Evolutionary conservation across 2,797 vertebrate genomes (phyloP).

Genomic region (Moxostoma hubbsi): DNA sequence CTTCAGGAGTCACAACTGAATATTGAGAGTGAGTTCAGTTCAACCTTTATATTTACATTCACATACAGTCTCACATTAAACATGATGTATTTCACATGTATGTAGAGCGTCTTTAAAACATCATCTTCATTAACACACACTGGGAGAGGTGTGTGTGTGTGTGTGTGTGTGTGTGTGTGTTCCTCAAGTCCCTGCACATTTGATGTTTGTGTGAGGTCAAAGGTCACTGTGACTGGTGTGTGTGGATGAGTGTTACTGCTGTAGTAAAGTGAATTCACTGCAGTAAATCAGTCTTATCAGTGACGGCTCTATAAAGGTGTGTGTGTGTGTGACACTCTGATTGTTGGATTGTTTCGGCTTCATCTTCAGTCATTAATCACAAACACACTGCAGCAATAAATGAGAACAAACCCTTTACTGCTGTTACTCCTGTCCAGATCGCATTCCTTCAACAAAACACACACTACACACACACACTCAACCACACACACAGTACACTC

Average conservation of each 20-base stretch:
- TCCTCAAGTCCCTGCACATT: not conserved
- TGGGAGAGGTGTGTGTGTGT: not conserved
- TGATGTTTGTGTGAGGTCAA: constrained; percentile 8
- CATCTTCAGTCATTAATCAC: constrained; percentile 28
- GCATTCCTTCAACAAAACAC: constrained; percentile 37
- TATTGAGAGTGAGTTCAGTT: too few relatives aligned
- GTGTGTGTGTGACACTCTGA: not conserved
- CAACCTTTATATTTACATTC: too few relatives aligned
- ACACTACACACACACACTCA: too few relatives aligned
- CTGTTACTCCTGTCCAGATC: constrained; percentile 63
- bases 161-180: constrained; percentile 4
- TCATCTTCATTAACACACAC: too few relatives aligned
- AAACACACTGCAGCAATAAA: constrained; percentile 66
- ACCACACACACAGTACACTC: not conserved
- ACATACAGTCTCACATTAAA: too few relatives aligned
- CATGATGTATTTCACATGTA: too few relatives aligned
- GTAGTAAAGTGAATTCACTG: constrained; percentile 38
- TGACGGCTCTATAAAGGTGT: constrained; percentile 22
- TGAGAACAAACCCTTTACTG: constrained; percentile 59
- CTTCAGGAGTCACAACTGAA: too few relatives aligned
- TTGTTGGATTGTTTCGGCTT: constrained; percentile 12
- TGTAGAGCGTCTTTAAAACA: too few relatives aligned
- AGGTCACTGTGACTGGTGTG: constrained; percentile 14
- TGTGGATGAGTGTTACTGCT: constrained; percentile 10
- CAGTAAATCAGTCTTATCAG: constrained; percentile 44